phyloP scores from a whole-genome alignment of 2,797 vertebrate genomes.

The Myotis planiceps region DNA sequence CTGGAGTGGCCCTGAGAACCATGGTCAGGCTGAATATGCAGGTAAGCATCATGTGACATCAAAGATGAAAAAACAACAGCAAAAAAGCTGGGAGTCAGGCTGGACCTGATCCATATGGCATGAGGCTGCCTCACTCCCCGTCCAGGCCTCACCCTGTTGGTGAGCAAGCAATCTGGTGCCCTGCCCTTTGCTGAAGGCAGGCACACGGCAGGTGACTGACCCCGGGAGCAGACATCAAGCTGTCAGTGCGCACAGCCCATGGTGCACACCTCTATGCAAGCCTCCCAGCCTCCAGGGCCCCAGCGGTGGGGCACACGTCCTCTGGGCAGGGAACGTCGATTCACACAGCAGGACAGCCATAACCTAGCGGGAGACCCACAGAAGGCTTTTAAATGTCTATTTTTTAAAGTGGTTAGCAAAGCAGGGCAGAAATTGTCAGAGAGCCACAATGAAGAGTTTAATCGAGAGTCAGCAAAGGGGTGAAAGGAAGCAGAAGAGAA shows the following conservation, averaged over 20 bases:
- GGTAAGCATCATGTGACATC: neutral
- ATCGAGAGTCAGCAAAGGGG: constrained; percentile 47
- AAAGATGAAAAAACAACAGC: neutral
- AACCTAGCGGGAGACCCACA: constrained; percentile 53
- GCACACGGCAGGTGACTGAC: neutral
- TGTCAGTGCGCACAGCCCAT: neutral
- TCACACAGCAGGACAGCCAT: constrained; percentile 59
- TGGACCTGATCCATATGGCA: neutral
- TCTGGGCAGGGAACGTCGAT: constrained; percentile 39
- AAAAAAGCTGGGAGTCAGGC: neutral
- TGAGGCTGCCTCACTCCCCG: neutral
- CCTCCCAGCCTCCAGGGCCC: neutral
- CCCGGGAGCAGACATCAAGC: constrained; percentile 4
- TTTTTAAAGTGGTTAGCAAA: constrained; percentile 73
- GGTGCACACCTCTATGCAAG: neutral
- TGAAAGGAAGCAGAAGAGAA: constrained; percentile 38
- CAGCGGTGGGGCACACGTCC: neutral
- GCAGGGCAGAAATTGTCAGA: constrained; percentile 63
- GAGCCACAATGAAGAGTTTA: constrained; percentile 24
- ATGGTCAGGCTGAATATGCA: neutral
- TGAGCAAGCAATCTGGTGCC: neutral
- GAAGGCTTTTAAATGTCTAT: constrained; percentile 69
- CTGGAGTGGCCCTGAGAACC: neutral
- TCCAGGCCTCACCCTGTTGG: neutral
- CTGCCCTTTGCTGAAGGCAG: constrained; percentile 49